Percentiles rank a stretch among this genome's conserved stretches.
phyloP scores from a whole-genome alignment of 2,113 vertebrate species.

The Pionites leucogaster region DNA sequence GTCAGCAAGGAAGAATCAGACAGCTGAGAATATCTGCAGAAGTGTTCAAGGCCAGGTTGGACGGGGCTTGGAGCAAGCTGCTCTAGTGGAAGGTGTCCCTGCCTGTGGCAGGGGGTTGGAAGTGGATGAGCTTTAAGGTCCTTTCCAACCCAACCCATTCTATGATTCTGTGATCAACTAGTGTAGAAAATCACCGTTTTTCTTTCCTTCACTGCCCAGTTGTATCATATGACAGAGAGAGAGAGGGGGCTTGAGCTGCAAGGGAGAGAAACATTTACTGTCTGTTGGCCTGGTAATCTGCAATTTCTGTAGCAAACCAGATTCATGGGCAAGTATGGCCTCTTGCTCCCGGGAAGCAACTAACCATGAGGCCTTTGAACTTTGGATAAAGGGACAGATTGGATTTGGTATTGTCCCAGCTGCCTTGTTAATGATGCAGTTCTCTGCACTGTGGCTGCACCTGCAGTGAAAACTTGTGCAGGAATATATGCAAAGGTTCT shows the following conservation, averaged over 20 bases:
- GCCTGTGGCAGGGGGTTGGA: neutral
- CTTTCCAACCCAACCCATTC: neutral
- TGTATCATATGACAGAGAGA: neutral
- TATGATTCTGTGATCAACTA: neutral
- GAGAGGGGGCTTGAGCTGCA: neutral
- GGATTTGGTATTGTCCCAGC: neutral
- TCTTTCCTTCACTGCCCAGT: neutral
- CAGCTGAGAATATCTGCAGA: neutral
- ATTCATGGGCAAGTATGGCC: neutral
- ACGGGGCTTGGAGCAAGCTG: neutral
- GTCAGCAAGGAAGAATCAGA: neutral
- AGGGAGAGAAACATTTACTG: neutral
- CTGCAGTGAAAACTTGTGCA: neutral
- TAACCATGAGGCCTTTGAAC: neutral
- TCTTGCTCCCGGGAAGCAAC: neutral
- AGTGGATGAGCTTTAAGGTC: neutral
- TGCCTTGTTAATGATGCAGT: neutral
- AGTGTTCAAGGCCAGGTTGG: neutral
- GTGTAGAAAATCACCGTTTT: neutral
- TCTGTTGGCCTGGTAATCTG: neutral
- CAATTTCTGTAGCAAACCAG: neutral
- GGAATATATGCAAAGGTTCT: neutral
- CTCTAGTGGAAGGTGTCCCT: neutral
- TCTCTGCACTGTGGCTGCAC: neutral
- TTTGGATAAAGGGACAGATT: neutral